Percentiles rank a stretch among this genome's conserved stretches.
These are phyloP conservation scores for Lucinisca nassula DNA, from an alignment of 2,888 invertebrate species.

Conservation along the genomic window DNA sequence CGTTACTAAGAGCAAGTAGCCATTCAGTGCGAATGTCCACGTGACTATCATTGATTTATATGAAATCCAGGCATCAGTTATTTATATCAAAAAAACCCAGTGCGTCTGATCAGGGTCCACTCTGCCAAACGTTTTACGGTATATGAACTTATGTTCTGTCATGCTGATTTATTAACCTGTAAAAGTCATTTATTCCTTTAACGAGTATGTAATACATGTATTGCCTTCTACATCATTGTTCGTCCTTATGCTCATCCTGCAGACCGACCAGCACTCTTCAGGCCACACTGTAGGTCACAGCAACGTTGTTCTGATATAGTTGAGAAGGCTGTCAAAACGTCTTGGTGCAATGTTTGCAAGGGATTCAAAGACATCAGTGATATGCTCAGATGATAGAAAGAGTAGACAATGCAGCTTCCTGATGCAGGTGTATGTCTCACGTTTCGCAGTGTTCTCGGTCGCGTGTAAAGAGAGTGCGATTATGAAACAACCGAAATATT, in stretches of 20 bases:
- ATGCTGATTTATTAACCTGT: no score
- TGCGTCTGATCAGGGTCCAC: neutral
- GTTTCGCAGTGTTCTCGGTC: neutral
- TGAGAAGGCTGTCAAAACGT: neutral
- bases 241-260: neutral
- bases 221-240: neutral
- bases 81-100: neutral
- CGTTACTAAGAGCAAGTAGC: no score
- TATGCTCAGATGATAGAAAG: neutral
- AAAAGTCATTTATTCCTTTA: neutral
- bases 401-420: neutral
- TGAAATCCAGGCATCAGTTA: no score
- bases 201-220: neutral
- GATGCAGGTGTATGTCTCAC: neutral
- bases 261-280: neutral
- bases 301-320: neutral
- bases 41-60: no score
- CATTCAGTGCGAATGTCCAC: no score
- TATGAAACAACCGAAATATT: no score
- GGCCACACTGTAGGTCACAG: neutral
- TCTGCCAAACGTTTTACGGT: no score
- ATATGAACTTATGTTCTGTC: no score
- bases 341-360: neutral
- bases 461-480: no score
- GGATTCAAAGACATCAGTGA: neutral